phyloP scores from a whole-genome alignment of 1,140 invertebrate species.

The Aphaenogaster ashmeadi region DNA sequence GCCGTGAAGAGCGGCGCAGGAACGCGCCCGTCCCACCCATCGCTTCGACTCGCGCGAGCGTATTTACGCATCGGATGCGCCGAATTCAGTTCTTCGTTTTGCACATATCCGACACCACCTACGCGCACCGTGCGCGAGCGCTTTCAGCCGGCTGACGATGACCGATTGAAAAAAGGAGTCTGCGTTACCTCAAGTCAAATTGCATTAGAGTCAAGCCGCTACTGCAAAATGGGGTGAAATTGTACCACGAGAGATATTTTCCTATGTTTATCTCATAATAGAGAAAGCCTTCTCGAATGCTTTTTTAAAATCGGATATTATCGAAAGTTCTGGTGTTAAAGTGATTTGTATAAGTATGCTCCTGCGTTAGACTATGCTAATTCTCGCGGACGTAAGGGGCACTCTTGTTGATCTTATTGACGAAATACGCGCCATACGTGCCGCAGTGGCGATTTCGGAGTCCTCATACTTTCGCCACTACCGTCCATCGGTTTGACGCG shows the following conservation, averaged over 20 bases:
- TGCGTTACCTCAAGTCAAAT: background rate
- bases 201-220: background rate
- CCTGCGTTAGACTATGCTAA: background rate
- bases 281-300: background rate
- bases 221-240: background rate
- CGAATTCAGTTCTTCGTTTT: conserved; percentile 48
- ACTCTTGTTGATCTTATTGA: conserved; percentile 16
- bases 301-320: background rate
- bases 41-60: conserved; percentile 55
- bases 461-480: conserved; percentile 30
- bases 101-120: conserved; percentile 32
- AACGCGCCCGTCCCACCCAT: conserved; percentile 49
- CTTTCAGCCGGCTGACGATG: background rate
- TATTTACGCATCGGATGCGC: conserved; percentile 60
- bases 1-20: conserved; percentile 44
- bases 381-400: background rate
- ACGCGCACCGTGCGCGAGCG: background rate
- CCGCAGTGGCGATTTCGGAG: background rate
- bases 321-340: background rate
- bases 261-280: background rate
- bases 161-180: background rate
- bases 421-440: background rate
- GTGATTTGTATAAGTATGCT: background rate
- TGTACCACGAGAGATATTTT: background rate
- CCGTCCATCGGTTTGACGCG: conserved; percentile 17